Base-by-base conservation (phyloP, 2,888 invertebrate species). In the Clostera curtula region DNA sequence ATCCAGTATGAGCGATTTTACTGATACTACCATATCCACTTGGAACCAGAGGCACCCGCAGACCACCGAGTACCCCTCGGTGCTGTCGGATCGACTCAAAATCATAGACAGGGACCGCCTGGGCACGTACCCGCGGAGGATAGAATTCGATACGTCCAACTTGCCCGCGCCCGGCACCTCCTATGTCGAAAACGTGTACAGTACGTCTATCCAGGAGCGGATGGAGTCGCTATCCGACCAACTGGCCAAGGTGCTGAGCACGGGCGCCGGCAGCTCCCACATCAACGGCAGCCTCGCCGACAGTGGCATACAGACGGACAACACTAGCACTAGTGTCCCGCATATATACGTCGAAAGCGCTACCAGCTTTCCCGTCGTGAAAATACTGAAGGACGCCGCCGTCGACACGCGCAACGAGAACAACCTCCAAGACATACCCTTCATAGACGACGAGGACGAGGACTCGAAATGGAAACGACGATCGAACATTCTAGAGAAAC, bases 1-100 rank as follows among this genome's bases (percentile, higher is more conserved):
- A 62, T 83, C 83, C 49, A 83, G 82, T 39, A 50, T 77, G 62
- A 80, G 80, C 59, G 83, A 83, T 56, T 84, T 85, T 44, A 85
- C 85, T 27, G 85, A 85, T 47, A 85, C 83, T 1, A 82, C 83
- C 0, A 80, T 82, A 36, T 83, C 83, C 0, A 83, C 80, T 0
- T 83, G 82, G 82, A 82, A 82, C 32, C 77, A 79, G 34, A 70
- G 72, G 27, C 69, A 75, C 24, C 51, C 56, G 0, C 61, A 54
- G 4, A 54, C 66, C 0, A 62, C 76, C 0, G 82, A 83, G 36
- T 83, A 82, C 35, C 82, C 83, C 0, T 79, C 80, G 6, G 83
- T 83, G 1, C 47, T 82, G 1, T 82, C 82, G 1, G 82, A 80
- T 22, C 69, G 82, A 53, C 29, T 74, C 1, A 80, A 76, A 49